Conservation (phyloP, 2,888 invertebrate genomes). For the Drosophila gaucha region DNA sequence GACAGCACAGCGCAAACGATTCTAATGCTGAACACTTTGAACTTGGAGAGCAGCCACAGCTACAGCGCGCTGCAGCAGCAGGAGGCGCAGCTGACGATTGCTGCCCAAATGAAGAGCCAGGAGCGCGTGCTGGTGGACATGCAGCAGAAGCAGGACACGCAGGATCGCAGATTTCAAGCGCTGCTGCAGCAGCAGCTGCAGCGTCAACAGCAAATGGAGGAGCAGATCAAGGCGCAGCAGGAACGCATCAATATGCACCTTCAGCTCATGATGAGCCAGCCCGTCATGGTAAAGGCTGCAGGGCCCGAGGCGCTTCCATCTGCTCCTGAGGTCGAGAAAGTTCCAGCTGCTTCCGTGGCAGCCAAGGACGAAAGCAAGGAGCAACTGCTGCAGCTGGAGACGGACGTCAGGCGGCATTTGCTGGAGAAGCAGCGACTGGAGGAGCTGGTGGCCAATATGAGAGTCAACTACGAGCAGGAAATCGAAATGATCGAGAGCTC, state of each 20-base stretch:
- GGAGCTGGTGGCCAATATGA: slow-evolving; percentile 83
- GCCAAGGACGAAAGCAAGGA: slow-evolving; percentile 29
- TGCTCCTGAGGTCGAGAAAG: not conserved
- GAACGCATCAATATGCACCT: slow-evolving; percentile 84
- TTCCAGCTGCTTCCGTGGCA: not conserved
- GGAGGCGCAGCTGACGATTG: slow-evolving; percentile 82
- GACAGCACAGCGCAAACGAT: slow-evolving; percentile 68
- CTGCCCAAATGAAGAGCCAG: slow-evolving; percentile 83
- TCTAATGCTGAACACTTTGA: slow-evolving; percentile 73
- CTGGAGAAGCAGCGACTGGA: slow-evolving; percentile 84
- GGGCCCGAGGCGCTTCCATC: not conserved
- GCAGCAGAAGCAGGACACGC: slow-evolving; percentile 83
- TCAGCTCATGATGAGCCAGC: slow-evolving; percentile 83
- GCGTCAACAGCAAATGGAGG: slow-evolving; percentile 83
- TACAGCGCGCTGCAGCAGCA: slow-evolving; percentile 82
- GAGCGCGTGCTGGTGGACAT: slow-evolving; percentile 82
- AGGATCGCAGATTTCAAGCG: slow-evolving; percentile 82
- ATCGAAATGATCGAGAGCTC: slow-evolving; percentile 84
- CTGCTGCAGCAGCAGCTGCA: slow-evolving; percentile 82
- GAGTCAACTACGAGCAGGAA: slow-evolving; percentile 84
- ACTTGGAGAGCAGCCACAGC: slow-evolving; percentile 78
- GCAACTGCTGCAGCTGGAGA: slow-evolving; percentile 73
- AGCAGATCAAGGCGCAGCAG: slow-evolving; percentile 83
- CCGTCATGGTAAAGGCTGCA: slow-evolving; percentile 40
- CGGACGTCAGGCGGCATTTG: slow-evolving; percentile 81